Base-by-base conservation (phyloP, 2,797 vertebrate genomes). In the Sebastes nivosus region DNA sequence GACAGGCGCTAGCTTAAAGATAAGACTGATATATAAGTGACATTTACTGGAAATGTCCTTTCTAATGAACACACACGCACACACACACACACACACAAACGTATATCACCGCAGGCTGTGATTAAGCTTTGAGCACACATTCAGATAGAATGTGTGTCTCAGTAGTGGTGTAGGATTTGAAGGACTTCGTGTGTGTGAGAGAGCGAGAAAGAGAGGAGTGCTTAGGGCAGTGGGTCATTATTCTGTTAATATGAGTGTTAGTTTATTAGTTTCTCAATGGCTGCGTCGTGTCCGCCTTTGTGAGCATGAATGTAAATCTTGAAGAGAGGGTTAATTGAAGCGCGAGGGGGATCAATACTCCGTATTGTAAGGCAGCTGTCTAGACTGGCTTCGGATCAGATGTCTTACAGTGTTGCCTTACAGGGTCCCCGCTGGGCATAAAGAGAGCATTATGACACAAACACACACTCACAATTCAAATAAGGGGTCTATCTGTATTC, bases 1-100 rank as follows among this genome's bases (percentile, higher is more conserved):
- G 87, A 88, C 88, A 90, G 74, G 69, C 63, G 3, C 74, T 88
- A 38, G 89, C 92, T 93, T 83, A 65, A 67, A 93, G 90, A 94
- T 89, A 93, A 87, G 84, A 88, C 87, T 92, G 92, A 93, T 93
- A 93, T 94, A 93, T 88, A 92, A 90, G 77, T 94, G 93, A 92
- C 93, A 93, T 94, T 94, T 92, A 89, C 84, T 77, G 79, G 85
- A 93, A 92, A 94, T 93, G 88, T 92, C 86, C 82, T 85, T 78
- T 82, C 77, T 90, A 91, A 93, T 92, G 82, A 92, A 88, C 74
- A 87, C 68, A 71, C 59, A 55, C 2, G 36, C 59, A 65, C 25
- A 59, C 38, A 82, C 25, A 58, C 25, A 58, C 75, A 72, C 79
- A 82, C 46, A 63, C 59, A 71, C 25, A 54, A 22, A 83, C 25